Percentiles rank a stretch among this genome's conserved stretches.
These are phyloP conservation scores for Ptychadena robeensis DNA, from an alignment of 2,797 vertebrate species.

Conservation along the genomic window DNA sequence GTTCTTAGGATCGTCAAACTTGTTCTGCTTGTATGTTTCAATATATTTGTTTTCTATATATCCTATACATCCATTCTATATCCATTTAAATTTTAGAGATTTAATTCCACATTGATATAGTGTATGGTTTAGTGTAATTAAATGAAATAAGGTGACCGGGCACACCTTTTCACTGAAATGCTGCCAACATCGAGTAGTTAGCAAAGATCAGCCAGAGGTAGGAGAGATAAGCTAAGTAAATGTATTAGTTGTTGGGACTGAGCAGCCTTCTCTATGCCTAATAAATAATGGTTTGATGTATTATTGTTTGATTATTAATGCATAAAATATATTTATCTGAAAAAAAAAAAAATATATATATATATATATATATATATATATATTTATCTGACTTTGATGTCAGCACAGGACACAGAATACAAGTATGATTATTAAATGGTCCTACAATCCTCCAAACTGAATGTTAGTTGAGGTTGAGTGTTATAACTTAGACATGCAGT, in stretches of 20 bases:
- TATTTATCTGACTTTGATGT: too few relatives aligned
- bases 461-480: too few relatives aligned
- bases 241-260: neutral
- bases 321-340: too few relatives aligned
- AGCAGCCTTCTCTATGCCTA: neutral
- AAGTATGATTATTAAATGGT: too few relatives aligned
- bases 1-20: neutral
- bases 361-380: too few relatives aligned
- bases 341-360: too few relatives aligned
- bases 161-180: neutral
- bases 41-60: neutral
- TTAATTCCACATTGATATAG: neutral
- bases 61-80: neutral
- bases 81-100: neutral
- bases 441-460: too few relatives aligned
- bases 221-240: neutral
- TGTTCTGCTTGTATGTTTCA: neutral
- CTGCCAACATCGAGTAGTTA: slow-evolving; percentile 4
- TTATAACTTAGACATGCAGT: too few relatives aligned
- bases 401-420: too few relatives aligned
- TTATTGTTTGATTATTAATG: too few relatives aligned
- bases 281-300: too few relatives aligned
- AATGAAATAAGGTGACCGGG: neutral
- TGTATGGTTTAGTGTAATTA: neutral
- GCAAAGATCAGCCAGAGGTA: slow-evolving; percentile 2